phyloP scores from a whole-genome alignment of 53 echinoderm and acorn worm species.

The Pentamera pediparva region DNA sequence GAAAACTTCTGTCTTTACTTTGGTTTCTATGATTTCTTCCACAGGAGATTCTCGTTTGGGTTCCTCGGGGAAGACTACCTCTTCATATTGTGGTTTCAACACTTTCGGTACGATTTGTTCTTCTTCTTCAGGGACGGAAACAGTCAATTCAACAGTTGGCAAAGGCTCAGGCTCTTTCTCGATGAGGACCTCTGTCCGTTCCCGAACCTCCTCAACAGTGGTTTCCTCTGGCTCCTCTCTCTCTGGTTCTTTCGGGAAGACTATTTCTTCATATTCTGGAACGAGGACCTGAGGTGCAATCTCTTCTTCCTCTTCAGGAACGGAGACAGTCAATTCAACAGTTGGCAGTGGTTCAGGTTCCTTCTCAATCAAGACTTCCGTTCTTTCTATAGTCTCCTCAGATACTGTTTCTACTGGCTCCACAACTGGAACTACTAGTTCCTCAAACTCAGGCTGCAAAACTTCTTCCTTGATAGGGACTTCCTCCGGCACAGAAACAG shows the following conservation, averaged over 20 bases:
- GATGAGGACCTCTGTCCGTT: conserved; percentile 52
- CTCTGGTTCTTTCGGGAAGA: background rate
- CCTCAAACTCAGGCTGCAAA: conserved; percentile 43
- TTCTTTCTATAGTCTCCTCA: conserved; percentile 15
- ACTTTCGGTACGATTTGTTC: conserved; percentile 15
- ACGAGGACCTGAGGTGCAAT: background rate
- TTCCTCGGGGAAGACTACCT: conserved; percentile 31
- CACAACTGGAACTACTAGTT: conserved; percentile 15
- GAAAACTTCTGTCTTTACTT: conserved; percentile 47
- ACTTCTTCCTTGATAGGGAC: conserved; percentile 28
- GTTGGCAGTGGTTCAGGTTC: conserved; percentile 30
- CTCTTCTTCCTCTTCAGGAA: conserved; percentile 36
- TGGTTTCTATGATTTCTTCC: conserved; percentile 10
- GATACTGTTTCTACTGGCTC: background rate
- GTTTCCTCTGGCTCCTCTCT: background rate
- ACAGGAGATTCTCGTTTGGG: conserved; percentile 6
- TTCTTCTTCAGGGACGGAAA: conserved; percentile 35
- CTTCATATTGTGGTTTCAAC: conserved; percentile 39
- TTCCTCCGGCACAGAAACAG: conserved; percentile 53
- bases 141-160: conserved; percentile 36
- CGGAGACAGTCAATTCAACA: too few species aligned
- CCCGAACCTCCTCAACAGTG: conserved; percentile 14
- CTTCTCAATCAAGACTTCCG: conserved; percentile 47
- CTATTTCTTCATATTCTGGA: conserved; percentile 31
- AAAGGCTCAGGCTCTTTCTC: conserved; percentile 47